Percentiles rank a stretch among this genome's conserved stretches.
These are phyloP conservation scores for Chamaetylas fuelleborni DNA, from an alignment of 2,113 vertebrate genomes.

Conservation along the genomic window DNA sequence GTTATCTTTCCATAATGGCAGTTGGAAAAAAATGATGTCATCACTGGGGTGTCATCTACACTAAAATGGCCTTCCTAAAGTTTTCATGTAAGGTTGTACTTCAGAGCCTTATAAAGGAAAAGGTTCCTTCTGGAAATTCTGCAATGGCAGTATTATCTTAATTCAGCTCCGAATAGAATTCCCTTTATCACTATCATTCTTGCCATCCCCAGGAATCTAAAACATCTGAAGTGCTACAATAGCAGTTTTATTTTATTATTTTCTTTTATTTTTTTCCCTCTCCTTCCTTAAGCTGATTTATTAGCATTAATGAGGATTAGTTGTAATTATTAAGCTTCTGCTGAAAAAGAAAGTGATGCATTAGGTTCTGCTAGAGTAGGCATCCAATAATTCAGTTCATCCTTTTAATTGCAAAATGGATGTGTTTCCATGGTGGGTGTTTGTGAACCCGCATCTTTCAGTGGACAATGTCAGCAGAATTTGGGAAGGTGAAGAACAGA, in stretches of 20 bases:
- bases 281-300: neutral
- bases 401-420: neutral
- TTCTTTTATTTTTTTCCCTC: neutral
- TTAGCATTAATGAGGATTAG: neutral
- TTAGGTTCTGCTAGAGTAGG: neutral
- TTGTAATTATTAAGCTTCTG: neutral
- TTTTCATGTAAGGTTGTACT: neutral
- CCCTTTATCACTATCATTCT: neutral
- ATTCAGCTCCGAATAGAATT: neutral
- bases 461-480: neutral
- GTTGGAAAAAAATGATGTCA: neutral
- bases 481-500: neutral
- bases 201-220: neutral
- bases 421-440: neutral
- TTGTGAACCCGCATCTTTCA: neutral
- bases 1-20: neutral
- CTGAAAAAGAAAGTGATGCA: neutral
- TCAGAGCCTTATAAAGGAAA: neutral
- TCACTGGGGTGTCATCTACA: neutral
- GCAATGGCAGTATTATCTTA: neutral
- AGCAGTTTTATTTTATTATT: neutral
- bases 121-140: conserved; percentile 2
- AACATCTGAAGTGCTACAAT: neutral
- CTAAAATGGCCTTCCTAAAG: neutral
- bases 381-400: neutral